Conservation (phyloP, 1,140 invertebrate species). For the Alviniconcha marisindica region DNA sequence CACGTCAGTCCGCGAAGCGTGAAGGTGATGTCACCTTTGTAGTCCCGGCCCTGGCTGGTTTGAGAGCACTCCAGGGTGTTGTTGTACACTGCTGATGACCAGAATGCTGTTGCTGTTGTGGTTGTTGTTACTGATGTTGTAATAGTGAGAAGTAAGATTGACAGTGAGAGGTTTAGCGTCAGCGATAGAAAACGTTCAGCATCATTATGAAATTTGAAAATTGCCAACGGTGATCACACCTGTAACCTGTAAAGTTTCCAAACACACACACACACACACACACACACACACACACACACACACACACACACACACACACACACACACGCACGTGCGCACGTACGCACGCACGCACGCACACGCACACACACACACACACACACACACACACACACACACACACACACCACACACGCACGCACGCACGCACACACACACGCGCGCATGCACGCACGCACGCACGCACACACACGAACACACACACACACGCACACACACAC, state of each 20-base stretch:
- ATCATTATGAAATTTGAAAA: neutral
- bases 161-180: neutral
- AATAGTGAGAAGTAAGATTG: neutral
- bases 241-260: neutral
- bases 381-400: conserved; percentile 13
- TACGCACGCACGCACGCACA: conserved; percentile 23
- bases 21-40: conserved; percentile 33
- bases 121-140: neutral
- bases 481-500: too few species aligned
- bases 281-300: neutral
- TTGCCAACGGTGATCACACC: neutral
- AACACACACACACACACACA: neutral
- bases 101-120: too few species aligned
- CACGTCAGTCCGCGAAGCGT: neutral
- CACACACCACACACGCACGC: too few species aligned
- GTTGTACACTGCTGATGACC: neutral
- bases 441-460: too few species aligned
- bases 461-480: too few species aligned
- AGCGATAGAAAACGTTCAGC: too few species aligned
- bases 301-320: neutral
- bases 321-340: neutral
- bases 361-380: conserved; percentile 23
- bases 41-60: neutral
- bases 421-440: too few species aligned
- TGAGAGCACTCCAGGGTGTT: conserved; percentile 24